Conservation (phyloP, 35 echinoderm and acorn worm genomes). For the Lytechinus pictus region DNA sequence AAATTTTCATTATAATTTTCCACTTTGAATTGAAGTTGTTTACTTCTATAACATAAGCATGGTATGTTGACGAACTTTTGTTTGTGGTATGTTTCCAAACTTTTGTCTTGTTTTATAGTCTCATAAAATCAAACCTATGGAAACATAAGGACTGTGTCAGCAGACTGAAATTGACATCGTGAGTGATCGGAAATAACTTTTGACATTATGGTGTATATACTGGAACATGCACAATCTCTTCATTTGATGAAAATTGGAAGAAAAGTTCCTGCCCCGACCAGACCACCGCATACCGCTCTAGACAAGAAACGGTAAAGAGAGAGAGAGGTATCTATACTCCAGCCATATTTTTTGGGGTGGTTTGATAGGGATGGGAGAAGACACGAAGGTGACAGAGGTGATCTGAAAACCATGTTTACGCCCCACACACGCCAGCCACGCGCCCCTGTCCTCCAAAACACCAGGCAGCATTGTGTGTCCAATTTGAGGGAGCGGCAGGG, state of each 20-base stretch:
- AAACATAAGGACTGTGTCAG: too few species aligned
- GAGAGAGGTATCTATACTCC: background rate
- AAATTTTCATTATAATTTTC: background rate
- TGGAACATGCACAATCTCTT: too few species aligned
- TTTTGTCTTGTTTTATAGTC: too few species aligned
- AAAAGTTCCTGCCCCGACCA: background rate
- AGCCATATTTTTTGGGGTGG: background rate
- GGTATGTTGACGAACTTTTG: too few species aligned
- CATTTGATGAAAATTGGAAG: background rate
- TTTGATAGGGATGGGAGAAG: background rate
- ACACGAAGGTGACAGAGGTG: constrained; percentile 1
- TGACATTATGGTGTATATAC: too few species aligned
- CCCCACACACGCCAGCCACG: constrained; percentile 36
- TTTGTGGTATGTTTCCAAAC: too few species aligned
- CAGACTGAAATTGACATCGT: too few species aligned
- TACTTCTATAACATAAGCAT: too few species aligned
- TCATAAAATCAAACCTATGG: too few species aligned
- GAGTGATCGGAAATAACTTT: too few species aligned
- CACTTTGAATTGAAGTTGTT: background rate
- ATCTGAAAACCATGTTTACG: constrained; percentile 28
- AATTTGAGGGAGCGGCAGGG: constrained; percentile 7
- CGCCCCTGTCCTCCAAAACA: constrained; percentile 32
- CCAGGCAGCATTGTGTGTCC: constrained; percentile 24
- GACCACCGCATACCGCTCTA: constrained; percentile 7
- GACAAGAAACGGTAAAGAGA: background rate